Evolutionary conservation across 1,140 invertebrate genomes (phyloP).

Genomic region (Lasioglossum albipes): DNA sequence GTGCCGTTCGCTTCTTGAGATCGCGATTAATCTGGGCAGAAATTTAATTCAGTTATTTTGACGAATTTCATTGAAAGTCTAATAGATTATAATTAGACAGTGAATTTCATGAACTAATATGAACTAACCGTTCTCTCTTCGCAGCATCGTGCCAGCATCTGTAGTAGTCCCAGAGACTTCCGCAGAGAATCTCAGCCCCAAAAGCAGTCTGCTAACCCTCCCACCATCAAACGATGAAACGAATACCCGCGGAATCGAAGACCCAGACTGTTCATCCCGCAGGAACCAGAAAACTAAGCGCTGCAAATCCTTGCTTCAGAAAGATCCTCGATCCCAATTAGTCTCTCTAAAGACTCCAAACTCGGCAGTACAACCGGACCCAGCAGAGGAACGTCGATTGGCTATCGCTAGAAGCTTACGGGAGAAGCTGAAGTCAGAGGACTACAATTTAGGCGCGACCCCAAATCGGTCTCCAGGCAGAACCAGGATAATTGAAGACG

Average conservation of each 20-base stretch:
- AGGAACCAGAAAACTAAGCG: constrained; percentile 54
- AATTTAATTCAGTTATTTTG: too few species aligned
- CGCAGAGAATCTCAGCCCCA: not conserved
- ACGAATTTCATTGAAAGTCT: too few species aligned
- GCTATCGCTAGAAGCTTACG: not conserved
- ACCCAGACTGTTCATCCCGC: not conserved
- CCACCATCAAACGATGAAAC: constrained; percentile 25
- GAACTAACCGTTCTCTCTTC: too few species aligned
- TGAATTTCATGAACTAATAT: too few species aligned
- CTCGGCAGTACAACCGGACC: not conserved
- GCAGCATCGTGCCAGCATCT: too few species aligned
- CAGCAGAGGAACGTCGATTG: not conserved
- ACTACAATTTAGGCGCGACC: not conserved
- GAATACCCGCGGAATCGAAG: not conserved
- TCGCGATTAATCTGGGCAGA: too few species aligned
- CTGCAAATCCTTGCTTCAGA: constrained; percentile 36
- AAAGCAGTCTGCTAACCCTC: constrained; percentile 47
- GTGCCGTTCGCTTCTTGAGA: too few species aligned
- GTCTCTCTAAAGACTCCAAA: constrained; percentile 2
- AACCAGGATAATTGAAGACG: not conserved
- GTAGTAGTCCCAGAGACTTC: too few species aligned
- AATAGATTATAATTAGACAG: too few species aligned
- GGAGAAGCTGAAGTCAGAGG: not conserved
- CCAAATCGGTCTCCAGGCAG: not conserved
- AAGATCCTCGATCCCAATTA: not conserved